Conservation (phyloP, 2,888 invertebrate genomes). For the Caenorhabditis angaria region DNA sequence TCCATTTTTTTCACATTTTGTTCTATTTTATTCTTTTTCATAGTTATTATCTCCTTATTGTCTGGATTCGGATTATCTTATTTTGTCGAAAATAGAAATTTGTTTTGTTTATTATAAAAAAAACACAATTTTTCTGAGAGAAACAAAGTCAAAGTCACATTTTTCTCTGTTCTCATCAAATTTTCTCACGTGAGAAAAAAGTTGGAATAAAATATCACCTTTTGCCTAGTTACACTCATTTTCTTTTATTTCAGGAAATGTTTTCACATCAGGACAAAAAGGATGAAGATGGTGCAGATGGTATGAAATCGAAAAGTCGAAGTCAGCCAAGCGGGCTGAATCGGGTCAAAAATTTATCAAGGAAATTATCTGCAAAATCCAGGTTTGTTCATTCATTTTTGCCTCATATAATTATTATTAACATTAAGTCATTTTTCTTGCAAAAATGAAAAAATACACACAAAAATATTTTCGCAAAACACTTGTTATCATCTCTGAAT, state of each 20-base stretch:
- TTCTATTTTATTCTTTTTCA: neutral
- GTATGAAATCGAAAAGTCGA: conserved; percentile 57
- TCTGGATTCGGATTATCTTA: neutral
- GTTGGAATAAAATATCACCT: neutral
- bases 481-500: too few species aligned
- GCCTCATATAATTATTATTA: too few species aligned
- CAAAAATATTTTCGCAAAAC: too few species aligned
- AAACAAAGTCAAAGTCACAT: neutral
- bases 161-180: neutral
- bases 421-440: too few species aligned
- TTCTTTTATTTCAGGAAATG: too few species aligned
- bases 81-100: neutral
- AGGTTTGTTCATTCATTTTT: too few species aligned
- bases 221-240: neutral
- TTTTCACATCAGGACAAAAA: conserved; percentile 32
- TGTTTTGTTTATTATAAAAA: neutral
- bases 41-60: neutral
- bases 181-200: neutral
- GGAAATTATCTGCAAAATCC: conserved; percentile 62
- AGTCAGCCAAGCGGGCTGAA: conserved; percentile 67
- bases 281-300: conserved; percentile 27
- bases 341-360: conserved; percentile 64
- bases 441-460: too few species aligned
- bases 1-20: neutral
- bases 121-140: too few species aligned